A percentile compares a stretch with the other conserved stretches of the same genome.
Evolutionary conservation across 2,888 invertebrate species (phyloP).

Genomic region (Pyrochroa serraticornis): DNA sequence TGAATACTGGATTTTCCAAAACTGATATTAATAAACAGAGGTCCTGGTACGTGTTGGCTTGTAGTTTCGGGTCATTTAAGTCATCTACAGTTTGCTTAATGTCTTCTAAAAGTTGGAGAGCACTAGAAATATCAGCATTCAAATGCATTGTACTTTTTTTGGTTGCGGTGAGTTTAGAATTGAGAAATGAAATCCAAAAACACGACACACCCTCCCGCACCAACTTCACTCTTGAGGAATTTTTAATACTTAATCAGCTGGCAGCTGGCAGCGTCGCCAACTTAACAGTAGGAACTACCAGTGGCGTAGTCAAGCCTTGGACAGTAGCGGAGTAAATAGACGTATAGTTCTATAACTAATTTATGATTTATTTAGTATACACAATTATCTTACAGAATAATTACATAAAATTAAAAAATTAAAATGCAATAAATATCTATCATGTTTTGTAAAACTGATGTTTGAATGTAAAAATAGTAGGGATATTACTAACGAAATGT

Average conservation of each 20-base stretch:
- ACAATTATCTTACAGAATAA: slow-evolving; percentile 41
- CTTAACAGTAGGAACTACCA: not conserved
- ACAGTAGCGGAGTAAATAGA: slow-evolving; percentile 3
- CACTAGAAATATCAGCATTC: slow-evolving; percentile 84
- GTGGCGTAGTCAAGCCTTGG: slow-evolving; percentile 3
- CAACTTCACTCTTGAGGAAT: not conserved
- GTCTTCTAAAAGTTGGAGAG: slow-evolving; percentile 85
- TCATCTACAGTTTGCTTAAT: slow-evolving; percentile 86
- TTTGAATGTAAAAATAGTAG: slow-evolving; percentile 14
- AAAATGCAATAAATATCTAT: slow-evolving; percentile 39
- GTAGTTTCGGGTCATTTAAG: slow-evolving; percentile 81
- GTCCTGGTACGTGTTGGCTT: slow-evolving; percentile 77
- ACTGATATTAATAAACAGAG: slow-evolving; percentile 82
- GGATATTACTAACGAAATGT: slow-evolving; percentile 6
- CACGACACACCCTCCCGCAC: slow-evolving; percentile 14
- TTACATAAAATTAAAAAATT: slow-evolving; percentile 43
- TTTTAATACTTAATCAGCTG: slow-evolving; percentile 5
- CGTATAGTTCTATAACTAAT: slow-evolving; percentile 18
- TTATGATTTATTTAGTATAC: slow-evolving; percentile 30
- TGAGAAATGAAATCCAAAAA: not conserved
- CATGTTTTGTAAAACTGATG: slow-evolving; percentile 30
- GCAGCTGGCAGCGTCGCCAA: slow-evolving; percentile 5
- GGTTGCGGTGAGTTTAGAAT: no score
- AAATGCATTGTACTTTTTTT: slow-evolving; percentile 61
- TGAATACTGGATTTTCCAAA: slow-evolving; percentile 87